Base-by-base conservation (phyloP, 2,113 vertebrate species). In the Calidris pugnax region DNA sequence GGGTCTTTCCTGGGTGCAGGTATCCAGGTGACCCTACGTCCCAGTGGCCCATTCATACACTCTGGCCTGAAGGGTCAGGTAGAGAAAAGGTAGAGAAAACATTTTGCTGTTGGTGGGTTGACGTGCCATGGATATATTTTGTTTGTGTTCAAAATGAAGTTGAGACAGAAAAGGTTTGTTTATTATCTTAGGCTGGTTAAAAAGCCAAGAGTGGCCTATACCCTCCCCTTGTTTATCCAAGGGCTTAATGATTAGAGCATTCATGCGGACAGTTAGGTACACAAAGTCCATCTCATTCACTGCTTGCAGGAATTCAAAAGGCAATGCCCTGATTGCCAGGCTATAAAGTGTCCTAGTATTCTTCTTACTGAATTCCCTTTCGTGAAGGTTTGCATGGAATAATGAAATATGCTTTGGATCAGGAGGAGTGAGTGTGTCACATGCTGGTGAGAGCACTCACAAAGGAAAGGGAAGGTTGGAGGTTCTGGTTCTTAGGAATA, bases 251-350 rank as follows among this genome's bases (percentile, higher is more conserved):
- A 90, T 95, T 87, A 85, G 59, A 83, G 37, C n/a, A 37, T 73
- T 95, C 77, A 62, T 80, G 75, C 1, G 3, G 68, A 51, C 23
- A 63, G 28, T 69, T 69, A 76, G 51, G 41, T 76, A 67, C 74
- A 89, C 55, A 50, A 94, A 91, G 85, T 95, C 59, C 50, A 55
- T 71, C 82, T 73, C 53, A 50, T 83, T 93, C 78, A 82, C 77
- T 64, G 32, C 81, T 62, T 82, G 39, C 48, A 80, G 87, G 78
- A 96, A 73, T 94, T 93, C 1, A 2, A 85, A 83, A 85, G 74
- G 53, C 69, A 66, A 30, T 89, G 35, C 45, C 30, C n/a, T 87
- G 41, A 87, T 47, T 87, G 26, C 39, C 48, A 73, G 66, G 35
- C 24, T 82, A 14, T 78, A 64, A 81, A 64, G 20, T 26, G 32